Base-by-base conservation (phyloP, 2,113 vertebrate species). In the Ploceus nigricollis region DNA sequence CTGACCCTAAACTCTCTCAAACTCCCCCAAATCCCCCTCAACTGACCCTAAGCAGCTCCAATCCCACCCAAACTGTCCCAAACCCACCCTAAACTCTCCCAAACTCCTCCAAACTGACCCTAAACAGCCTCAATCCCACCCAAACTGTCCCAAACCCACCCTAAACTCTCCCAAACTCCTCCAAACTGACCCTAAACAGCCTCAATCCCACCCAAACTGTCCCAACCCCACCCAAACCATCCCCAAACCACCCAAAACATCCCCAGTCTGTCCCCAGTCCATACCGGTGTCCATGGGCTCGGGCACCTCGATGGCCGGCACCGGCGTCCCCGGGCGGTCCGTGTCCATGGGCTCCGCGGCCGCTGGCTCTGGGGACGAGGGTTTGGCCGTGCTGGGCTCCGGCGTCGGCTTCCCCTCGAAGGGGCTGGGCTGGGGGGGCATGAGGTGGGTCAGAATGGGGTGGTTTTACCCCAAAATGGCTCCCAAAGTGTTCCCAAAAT, bases 301-400 rank as follows among this genome's bases (percentile, higher is more conserved):
- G 0, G 98, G 97, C 28, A 98, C 97, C 44, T 99, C 99, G 31
- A 99, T 98, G 2, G 98, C 96, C 0, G 99, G 99, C 3, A 99
- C 98, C 0, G 99, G 99, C 1, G 99, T 99, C 2, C 99, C 99
- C 0, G 99, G 99, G 25, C 98, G 98, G 23, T 99, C 99, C 10
- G 96, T 86, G 14, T 99, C 99, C 97, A 98, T 97, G 15, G 97
- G 93, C 61, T 99, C 99, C 1, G 97, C 70, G 1, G 96, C 79
- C 3, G 97, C 97, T 3, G 97, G 92, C 56, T 99, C 99, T 9
- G 99, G 99, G 24, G 99, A 99, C 3, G 98, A 98, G 2, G 99
- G 98, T 88, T 99, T 99, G 71, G 96, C 28, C 2, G 97, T 77
- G 18, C 97, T 96, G 10, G 97, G 84, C 65, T 99, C 99, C 2